phyloP scores from a whole-genome alignment of 2,888 invertebrate species.

The Yponomeuta malinellus region DNA sequence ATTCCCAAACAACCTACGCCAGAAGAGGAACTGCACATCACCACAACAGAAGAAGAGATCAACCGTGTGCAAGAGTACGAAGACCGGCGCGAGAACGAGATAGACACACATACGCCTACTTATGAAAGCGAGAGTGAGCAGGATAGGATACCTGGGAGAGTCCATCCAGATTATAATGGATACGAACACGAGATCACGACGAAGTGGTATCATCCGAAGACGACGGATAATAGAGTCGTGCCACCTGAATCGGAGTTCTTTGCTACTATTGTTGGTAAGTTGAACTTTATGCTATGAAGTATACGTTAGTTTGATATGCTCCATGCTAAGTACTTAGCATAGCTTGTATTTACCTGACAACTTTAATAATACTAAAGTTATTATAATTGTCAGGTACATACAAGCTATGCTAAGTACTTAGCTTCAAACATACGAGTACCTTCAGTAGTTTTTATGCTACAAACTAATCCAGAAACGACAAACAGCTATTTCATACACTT shows the following conservation, averaged over 20 bases:
- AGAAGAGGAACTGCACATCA: conserved; percentile 29
- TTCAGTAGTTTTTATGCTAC: too few relatives aligned
- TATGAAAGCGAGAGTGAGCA: conserved; percentile 36
- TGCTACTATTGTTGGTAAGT: conserved; percentile 67
- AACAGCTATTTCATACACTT: too few relatives aligned
- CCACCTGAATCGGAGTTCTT: conserved; percentile 68
- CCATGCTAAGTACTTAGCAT: too few relatives aligned
- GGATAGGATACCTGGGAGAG: conserved; percentile 41
- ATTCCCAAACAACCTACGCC: conserved; percentile 42
- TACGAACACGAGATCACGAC: conserved; percentile 61
- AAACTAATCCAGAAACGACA: too few relatives aligned
- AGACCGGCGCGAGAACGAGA: conserved; percentile 45
- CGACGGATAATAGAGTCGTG: conserved; percentile 63
- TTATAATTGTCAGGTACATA: too few relatives aligned
- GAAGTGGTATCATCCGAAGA: conserved; percentile 66
- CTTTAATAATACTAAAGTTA: too few relatives aligned
- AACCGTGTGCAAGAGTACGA: conserved; percentile 62
- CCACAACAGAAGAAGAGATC: conserved; percentile 69
- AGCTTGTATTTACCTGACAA: too few relatives aligned
- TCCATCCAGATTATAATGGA: conserved; percentile 61
- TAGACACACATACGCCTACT: conserved; percentile 51
- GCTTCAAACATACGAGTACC: too few relatives aligned
- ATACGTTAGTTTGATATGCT: too few relatives aligned
- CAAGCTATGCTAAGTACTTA: too few relatives aligned
- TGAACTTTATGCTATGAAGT: background rate